These are phyloP conservation scores for Drosophila acutilabella DNA, from an alignment of 2,888 invertebrate genomes.

Conservation along the genomic window DNA sequence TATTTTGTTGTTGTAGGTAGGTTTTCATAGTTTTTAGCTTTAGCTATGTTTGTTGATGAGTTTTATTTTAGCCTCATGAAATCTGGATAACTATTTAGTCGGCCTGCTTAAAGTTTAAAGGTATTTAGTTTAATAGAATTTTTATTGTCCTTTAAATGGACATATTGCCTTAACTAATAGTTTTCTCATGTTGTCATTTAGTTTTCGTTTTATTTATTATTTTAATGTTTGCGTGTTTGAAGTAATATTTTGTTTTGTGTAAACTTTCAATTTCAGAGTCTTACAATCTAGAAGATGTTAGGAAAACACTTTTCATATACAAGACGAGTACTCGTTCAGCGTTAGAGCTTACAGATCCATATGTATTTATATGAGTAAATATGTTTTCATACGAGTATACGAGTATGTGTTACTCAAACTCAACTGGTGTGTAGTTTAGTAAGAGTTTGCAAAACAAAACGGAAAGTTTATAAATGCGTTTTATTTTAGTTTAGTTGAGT, in stretches of 20 bases:
- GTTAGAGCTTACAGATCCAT: slow-evolving; percentile 11
- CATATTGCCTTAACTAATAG: slow-evolving; percentile 72
- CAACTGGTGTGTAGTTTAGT: slow-evolving; percentile 45
- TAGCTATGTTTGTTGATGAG: slow-evolving; percentile 49
- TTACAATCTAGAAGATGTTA: slow-evolving; percentile 64
- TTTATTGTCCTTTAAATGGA: slow-evolving; percentile 82
- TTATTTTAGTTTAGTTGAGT: slow-evolving; percentile 61
- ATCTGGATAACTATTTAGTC: slow-evolving; percentile 53
- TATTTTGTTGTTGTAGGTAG: slow-evolving; percentile 48
- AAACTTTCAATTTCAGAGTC: slow-evolving; percentile 45
- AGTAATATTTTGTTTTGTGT: slow-evolving; percentile 13
- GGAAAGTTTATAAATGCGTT: slow-evolving; percentile 72
- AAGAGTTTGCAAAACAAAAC: slow-evolving; percentile 62
- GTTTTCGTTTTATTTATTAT: slow-evolving; percentile 20
- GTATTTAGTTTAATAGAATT: slow-evolving; percentile 59
- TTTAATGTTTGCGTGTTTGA: slow-evolving; percentile 22
- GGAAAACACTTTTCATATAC: slow-evolving; percentile 64
- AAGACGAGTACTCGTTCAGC: slow-evolving; percentile 12
- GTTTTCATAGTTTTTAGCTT: slow-evolving; percentile 53
- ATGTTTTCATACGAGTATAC: slow-evolving; percentile 21
- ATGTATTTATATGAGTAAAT: slow-evolving; percentile 4
- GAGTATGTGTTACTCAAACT: slow-evolving; percentile 43
- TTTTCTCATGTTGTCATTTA: slow-evolving; percentile 31
- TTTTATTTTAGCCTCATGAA: slow-evolving; percentile 47
- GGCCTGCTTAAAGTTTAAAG: slow-evolving; percentile 40